These are phyloP conservation scores for Pangasius mekongensis DNA, from an alignment of 2,797 vertebrate species.

Conservation along the genomic window DNA sequence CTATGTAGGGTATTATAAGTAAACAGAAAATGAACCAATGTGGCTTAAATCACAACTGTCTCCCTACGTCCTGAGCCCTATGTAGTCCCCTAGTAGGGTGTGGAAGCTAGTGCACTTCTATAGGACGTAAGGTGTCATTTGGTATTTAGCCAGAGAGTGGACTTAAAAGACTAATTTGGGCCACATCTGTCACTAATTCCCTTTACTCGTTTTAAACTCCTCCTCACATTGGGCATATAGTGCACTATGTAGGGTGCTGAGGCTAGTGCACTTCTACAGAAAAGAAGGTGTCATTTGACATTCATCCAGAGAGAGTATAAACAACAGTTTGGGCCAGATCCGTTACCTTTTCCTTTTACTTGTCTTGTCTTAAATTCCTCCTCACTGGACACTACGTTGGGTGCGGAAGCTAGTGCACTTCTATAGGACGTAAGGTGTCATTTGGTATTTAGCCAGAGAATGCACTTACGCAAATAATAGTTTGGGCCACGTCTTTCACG, in stretches of 20 bases:
- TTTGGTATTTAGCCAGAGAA: background rate
- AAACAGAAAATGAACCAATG: background rate
- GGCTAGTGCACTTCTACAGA: background rate
- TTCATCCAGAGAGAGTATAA: too few relatives aligned
- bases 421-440: background rate
- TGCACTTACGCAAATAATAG: background rate
- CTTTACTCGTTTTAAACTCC: background rate
- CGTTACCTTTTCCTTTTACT: background rate
- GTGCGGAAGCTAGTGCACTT: background rate
- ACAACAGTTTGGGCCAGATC: background rate
- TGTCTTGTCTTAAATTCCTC: background rate
- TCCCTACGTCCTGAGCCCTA: background rate
- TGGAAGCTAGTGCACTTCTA: background rate
- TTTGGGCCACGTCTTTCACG: background rate
- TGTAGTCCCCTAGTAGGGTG: background rate
- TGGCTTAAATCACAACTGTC: background rate
- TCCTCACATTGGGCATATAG: background rate
- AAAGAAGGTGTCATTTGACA: background rate
- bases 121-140: background rate
- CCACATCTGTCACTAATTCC: background rate
- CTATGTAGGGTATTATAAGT: background rate
- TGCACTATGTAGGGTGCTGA: background rate
- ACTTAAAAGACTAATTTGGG: background rate
- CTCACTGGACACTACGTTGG: background rate
- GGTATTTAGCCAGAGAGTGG: background rate